Percentiles rank a stretch among this genome's conserved stretches.
These are phyloP conservation scores for Lagothrix lagotricha DNA, from an alignment of 2,797 vertebrate species.

Conservation along the genomic window DNA sequence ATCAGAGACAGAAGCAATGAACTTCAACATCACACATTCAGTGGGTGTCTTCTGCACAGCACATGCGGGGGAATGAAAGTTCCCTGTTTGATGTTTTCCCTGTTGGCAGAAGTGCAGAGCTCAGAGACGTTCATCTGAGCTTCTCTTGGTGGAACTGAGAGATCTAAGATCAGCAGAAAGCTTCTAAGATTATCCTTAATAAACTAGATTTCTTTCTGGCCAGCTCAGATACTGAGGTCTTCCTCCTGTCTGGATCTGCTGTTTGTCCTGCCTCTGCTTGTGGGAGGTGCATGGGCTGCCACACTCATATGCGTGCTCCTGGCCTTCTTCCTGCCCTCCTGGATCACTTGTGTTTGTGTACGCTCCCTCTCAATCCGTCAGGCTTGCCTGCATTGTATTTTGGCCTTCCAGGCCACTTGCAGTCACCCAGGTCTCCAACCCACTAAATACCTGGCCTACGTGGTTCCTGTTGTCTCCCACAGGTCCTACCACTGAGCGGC, in stretches of 20 bases:
- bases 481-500: neutral
- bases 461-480: fast-evolving
- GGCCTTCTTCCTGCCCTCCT: neutral
- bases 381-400: neutral
- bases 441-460: no score
- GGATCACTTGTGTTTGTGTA: neutral
- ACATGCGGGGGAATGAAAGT: no score
- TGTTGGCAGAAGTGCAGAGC: neutral
- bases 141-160: neutral
- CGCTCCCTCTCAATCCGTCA: no score
- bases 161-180: neutral
- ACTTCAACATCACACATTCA: neutral
- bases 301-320: no score
- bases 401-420: neutral
- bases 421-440: neutral
- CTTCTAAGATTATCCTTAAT: neutral
- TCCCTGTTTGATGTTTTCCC: neutral
- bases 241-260: neutral
- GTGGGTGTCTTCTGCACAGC: fast-evolving
- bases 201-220: no score
- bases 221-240: neutral
- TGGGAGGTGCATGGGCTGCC: no score
- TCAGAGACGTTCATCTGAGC: neutral
- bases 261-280: neutral
- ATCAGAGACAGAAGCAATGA: neutral